Evolutionary conservation across 2,888 invertebrate species (phyloP).

Genomic region (Troides oblongomaculatus): DNA sequence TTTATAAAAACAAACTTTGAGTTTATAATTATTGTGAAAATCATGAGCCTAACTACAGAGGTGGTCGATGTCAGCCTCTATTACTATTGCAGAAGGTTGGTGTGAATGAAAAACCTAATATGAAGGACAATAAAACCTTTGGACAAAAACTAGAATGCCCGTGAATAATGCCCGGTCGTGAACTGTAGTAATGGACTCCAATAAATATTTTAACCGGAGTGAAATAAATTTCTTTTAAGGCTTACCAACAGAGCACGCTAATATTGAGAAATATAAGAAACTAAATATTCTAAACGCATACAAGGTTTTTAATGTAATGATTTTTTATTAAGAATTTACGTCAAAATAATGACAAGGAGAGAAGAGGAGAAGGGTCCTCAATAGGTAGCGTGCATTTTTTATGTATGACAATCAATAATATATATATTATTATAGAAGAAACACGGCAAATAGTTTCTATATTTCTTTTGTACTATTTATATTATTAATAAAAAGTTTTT

Average conservation of each 20-base stretch:
- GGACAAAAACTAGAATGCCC: slow-evolving; percentile 70
- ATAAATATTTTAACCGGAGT: slow-evolving; percentile 77
- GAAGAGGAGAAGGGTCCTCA: too few species aligned
- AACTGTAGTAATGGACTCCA: slow-evolving; percentile 79
- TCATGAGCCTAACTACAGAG: background rate
- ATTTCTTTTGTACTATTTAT: too few species aligned
- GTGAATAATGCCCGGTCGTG: slow-evolving; percentile 79
- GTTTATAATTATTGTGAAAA: too few species aligned
- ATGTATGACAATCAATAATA: too few species aligned
- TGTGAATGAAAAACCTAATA: slow-evolving; percentile 60
- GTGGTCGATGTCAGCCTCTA: background rate
- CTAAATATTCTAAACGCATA: background rate
- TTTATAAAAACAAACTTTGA: too few species aligned
- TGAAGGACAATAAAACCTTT: slow-evolving; percentile 24
- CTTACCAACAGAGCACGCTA: background rate
- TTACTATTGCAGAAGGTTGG: background rate
- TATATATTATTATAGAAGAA: too few species aligned
- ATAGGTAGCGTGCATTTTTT: too few species aligned
- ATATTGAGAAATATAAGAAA: background rate
- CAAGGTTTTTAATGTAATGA: background rate
- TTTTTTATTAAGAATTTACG: too few species aligned
- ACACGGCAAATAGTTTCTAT: too few species aligned
- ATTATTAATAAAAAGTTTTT: too few species aligned
- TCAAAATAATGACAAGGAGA: too few species aligned
- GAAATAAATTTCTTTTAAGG: slow-evolving; percentile 71